Percentiles rank a stretch among this genome's conserved stretches.
phyloP scores from a whole-genome alignment of 2,888 invertebrate genomes.

The Drosophila leonis region DNA sequence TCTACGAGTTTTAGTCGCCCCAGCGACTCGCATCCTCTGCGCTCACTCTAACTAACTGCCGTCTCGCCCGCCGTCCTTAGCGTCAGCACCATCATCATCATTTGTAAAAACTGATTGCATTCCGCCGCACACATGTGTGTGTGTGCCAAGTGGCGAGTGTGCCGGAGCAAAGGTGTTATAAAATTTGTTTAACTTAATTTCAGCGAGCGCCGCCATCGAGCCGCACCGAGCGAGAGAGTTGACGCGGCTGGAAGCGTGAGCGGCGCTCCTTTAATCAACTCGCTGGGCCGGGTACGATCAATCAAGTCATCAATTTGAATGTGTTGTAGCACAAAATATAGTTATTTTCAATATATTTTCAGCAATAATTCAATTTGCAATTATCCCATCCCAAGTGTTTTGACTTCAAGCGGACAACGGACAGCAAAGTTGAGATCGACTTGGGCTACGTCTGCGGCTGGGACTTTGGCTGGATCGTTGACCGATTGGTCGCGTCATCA shows the following conservation, averaged over 20 bases:
- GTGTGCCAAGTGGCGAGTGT: conserved; percentile 53
- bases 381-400: conserved; percentile 79
- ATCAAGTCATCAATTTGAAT: conserved; percentile 82
- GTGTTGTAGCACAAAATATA: conserved; percentile 80
- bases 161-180: conserved; percentile 81
- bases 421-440: not conserved
- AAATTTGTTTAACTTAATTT: conserved; percentile 85
- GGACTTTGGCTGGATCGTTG: conserved; percentile 52
- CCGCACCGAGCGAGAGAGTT: conserved; percentile 24
- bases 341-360: conserved; percentile 80
- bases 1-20: conserved; percentile 53
- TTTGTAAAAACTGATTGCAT: conserved; percentile 82
- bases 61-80: conserved; percentile 5
- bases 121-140: conserved; percentile 40
- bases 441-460: not conserved
- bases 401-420: conserved; percentile 62
- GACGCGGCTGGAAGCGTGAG: conserved; percentile 52
- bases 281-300: conserved; percentile 61
- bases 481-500: conserved; percentile 67
- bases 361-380: conserved; percentile 81
- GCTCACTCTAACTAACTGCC: conserved; percentile 7
- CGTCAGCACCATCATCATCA: conserved; percentile 73
- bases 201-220: conserved; percentile 71
- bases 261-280: conserved; percentile 72
- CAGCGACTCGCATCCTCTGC: not conserved